Conservation (phyloP, 2,888 invertebrate species). For the Physocephala rufipes region DNA sequence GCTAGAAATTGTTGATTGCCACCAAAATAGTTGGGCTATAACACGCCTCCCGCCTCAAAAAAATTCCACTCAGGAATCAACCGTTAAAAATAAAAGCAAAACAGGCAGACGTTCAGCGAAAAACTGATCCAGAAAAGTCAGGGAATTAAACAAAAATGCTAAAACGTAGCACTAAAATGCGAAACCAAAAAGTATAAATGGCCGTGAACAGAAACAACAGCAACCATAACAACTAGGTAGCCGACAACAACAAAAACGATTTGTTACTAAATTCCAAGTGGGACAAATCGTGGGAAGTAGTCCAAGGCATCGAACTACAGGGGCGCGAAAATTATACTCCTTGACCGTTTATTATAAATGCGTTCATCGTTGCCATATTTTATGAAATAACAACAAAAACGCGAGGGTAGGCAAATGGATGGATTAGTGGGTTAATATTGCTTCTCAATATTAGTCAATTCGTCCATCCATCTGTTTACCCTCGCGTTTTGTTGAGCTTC, state of each 20-base stretch:
- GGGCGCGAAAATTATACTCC: conserved; percentile 43
- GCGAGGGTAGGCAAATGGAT: background rate
- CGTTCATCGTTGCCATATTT: conserved; percentile 30
- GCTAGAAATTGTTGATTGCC: background rate
- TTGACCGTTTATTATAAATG: conserved; percentile 30
- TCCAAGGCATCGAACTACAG: conserved; percentile 41
- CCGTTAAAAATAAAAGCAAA: conserved; percentile 3
- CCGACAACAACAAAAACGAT: no score
- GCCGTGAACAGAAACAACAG: no score
- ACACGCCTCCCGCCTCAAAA: conserved; percentile 13
- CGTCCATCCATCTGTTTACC: no score
- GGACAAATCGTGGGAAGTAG: conserved; percentile 32
- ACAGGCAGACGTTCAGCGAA: no score
- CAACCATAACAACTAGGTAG: background rate
- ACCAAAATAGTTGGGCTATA: background rate
- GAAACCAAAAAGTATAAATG: no score
- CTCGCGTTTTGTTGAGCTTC: no score
- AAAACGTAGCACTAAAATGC: no score
- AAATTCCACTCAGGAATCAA: background rate
- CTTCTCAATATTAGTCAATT: no score
- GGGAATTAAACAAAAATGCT: no score
- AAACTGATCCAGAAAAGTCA: no score
- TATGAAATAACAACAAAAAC: background rate
- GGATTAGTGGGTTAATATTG: background rate
- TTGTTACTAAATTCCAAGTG: conserved; percentile 33